phyloP scores from a whole-genome alignment of 2,888 invertebrate genomes.

The Incurvaria masculella region DNA sequence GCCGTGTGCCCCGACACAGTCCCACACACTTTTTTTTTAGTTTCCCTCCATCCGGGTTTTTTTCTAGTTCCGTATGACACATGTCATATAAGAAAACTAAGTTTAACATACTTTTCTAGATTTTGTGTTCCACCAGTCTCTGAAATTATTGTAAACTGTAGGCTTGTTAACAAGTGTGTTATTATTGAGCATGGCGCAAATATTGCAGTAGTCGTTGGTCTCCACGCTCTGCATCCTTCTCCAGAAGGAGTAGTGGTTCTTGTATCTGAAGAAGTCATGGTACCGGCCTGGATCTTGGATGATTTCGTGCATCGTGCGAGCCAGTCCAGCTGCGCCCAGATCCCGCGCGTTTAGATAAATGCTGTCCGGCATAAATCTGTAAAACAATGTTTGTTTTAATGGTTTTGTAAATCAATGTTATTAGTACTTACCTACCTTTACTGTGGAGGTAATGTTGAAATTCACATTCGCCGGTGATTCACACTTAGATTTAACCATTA shows the following conservation, averaged over 20 bases:
- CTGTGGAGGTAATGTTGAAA: too few species aligned
- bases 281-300: conserved; percentile 24
- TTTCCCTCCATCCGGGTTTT: too few species aligned
- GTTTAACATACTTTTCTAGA: too few species aligned
- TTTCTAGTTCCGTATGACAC: too few species aligned
- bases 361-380: conserved; percentile 34
- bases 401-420: too few species aligned
- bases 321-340: conserved; percentile 25
- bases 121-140: conserved; percentile 27
- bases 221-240: conserved; percentile 23
- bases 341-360: conserved; percentile 30
- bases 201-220: conserved; percentile 31
- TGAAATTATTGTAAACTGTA: conserved; percentile 23
- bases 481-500: too few species aligned
- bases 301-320: conserved; percentile 24
- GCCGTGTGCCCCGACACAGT: too few species aligned
- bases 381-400: conserved; percentile 10
- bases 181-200: conserved; percentile 31
- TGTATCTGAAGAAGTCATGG: conserved; percentile 32
- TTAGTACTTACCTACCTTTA: too few species aligned
- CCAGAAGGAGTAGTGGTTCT: conserved; percentile 28
- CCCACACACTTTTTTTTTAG: too few species aligned
- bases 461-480: too few species aligned
- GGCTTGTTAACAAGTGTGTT: conserved; percentile 17
- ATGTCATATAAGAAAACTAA: too few species aligned